Evolutionary conservation across 2,888 invertebrate species (phyloP), one percentile per base, ranked within the genome.

Genomic region (Agrotis exclamationis): DNA sequence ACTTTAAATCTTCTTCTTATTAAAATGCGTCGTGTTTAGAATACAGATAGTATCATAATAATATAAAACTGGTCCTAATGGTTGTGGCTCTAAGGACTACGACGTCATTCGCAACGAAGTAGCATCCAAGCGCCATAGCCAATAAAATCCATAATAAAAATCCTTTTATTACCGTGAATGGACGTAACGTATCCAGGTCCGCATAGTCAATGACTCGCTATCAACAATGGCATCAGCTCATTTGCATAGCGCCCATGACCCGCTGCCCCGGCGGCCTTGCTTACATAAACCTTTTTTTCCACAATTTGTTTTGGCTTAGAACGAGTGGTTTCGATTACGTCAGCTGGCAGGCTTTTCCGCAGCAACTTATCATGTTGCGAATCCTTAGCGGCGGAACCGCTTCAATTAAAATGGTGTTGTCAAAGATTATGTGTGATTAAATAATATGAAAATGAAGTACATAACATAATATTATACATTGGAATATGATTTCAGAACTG

Each of bases 211-310:
- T 85, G 85, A 85, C 84, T 84, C 58, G 86, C 80, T 90, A 90
- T 92, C 92, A 86, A 90, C 93, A 90, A 92, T 91, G 86, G 88
- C 89, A 90, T 90, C 92, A 85, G 85, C 87, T 92, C 87, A 93
- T 93, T 94, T 93, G 93, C 94, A 94, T 93, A 85, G 83, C 89
- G 94, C 88, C 93, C 94, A 91, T 94, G 95, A 94, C 94, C 95
- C 85, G 90, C 56, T 93, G 92, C 82, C 90, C 90, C 87, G 86
- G 51, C 79, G 89, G 89, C 92, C 92, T 91, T 90, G 90, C 84
- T 87, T 86, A 86, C 86, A 83, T 89, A 88, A 89, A 85, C 86
- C 77, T 81, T 88, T 89, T 88, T 69, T 69, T 73, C 80, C 76
- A 83, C 83, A 81, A 81, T 82, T 84, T 76, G 82, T 87, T 86